phyloP scores from a whole-genome alignment of 2,797 vertebrate species.

The Peromyscus aztecus region DNA sequence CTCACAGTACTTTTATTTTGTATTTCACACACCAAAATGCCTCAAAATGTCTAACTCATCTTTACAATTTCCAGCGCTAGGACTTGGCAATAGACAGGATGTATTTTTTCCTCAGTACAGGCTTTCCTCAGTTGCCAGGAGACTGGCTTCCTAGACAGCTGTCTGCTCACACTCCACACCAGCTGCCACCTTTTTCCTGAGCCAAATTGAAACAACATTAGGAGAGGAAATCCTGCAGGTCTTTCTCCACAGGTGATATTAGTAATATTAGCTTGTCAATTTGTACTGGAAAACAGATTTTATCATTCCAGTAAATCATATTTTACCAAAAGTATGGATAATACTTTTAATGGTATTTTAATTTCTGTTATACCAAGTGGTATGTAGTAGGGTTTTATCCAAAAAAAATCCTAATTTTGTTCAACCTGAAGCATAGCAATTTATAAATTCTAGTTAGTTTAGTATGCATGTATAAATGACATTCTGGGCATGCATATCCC shows the following conservation, averaged over 20 bases:
- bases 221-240: slow-evolving; percentile 59
- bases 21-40: not conserved
- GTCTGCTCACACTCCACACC: slow-evolving; percentile 48
- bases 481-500: not conserved
- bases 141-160: slow-evolving; percentile 73
- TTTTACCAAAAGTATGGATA: slow-evolving; percentile 52
- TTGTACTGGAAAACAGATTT: slow-evolving; percentile 45
- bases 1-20: slow-evolving; percentile 37
- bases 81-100: slow-evolving; percentile 68
- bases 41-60: slow-evolving; percentile 53
- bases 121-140: slow-evolving; percentile 67
- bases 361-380: slow-evolving; percentile 2
- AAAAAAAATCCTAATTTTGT: not conserved
- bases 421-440: slow-evolving; percentile 26
- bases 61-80: slow-evolving; percentile 47
- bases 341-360: slow-evolving; percentile 17
- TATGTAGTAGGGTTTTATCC: slow-evolving; percentile 23
- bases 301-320: slow-evolving; percentile 36
- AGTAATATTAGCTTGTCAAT: slow-evolving; percentile 55
- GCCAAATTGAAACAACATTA: slow-evolving; percentile 62
- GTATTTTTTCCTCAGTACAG: slow-evolving; percentile 57
- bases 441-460: not conserved
- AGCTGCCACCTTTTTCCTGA: slow-evolving; percentile 60
- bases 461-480: slow-evolving; percentile 27
- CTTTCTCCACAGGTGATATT: slow-evolving; percentile 13